These are phyloP conservation scores for Cryptus viduatorius DNA, from an alignment of 2,888 invertebrate species.

Conservation along the genomic window DNA sequence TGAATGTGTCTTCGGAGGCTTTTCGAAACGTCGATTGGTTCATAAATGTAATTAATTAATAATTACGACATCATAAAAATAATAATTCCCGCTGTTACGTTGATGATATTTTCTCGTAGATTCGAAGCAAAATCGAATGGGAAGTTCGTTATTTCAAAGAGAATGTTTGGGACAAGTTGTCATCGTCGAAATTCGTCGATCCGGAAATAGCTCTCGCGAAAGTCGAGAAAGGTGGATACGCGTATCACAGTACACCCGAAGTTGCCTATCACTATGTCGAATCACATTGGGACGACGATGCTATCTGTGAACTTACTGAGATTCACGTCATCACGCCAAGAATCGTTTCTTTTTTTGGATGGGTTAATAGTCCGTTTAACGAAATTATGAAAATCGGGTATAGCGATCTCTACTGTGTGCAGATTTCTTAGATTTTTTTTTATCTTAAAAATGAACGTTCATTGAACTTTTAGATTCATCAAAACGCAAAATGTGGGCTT, in stretches of 20 bases:
- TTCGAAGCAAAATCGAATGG: constrained; percentile 71
- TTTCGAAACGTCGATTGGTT: constrained; percentile 75
- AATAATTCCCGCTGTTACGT: background rate
- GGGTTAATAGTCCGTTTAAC: constrained; percentile 77
- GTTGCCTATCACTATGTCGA: constrained; percentile 79
- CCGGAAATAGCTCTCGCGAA: constrained; percentile 76
- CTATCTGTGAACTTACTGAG: constrained; percentile 80
- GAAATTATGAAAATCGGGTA: constrained; percentile 80
- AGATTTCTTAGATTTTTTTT: background rate
- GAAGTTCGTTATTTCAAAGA: constrained; percentile 74
- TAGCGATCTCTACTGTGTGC: background rate
- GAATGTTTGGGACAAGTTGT: constrained; percentile 77
- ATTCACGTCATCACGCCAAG: constrained; percentile 77
- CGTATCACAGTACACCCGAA: constrained; percentile 80
- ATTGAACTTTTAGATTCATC: constrained; percentile 69
- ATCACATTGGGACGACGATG: constrained; percentile 76
- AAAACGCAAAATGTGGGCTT: constrained; percentile 77
- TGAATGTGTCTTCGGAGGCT: constrained; percentile 77
- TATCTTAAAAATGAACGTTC: background rate
- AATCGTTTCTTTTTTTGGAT: constrained; percentile 72
- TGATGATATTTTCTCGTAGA: constrained; percentile 19
- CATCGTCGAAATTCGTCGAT: constrained; percentile 74
- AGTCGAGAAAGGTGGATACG: constrained; percentile 76
- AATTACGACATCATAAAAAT: background rate
- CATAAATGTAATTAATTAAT: constrained; percentile 69